A percentile compares a stretch with the other conserved stretches of the same genome.
phyloP scores from a whole-genome alignment of 2,888 invertebrate genomes.

The Lithophane ornitopus region DNA sequence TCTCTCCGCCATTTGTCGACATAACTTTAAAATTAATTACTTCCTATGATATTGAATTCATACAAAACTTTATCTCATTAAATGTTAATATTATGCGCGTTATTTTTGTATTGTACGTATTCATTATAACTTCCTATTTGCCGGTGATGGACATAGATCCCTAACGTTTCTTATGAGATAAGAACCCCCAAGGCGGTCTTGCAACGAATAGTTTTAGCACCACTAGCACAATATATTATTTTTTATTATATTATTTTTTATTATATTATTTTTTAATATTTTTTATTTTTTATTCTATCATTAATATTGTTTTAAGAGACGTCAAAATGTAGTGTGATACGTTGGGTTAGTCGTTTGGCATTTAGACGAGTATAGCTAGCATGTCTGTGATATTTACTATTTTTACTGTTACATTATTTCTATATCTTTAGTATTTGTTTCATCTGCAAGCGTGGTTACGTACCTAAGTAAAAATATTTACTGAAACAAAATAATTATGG shows the following conservation, averaged over 20 bases:
- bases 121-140: constrained; percentile 64
- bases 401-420: not conserved
- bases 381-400: not conserved
- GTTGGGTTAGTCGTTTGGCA: not conserved
- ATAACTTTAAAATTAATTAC: constrained; percentile 63
- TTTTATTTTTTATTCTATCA: too few relatives aligned
- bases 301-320: constrained; percentile 17
- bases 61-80: constrained; percentile 58
- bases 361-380: not conserved
- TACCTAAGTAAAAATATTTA: not conserved
- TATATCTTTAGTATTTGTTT: not conserved
- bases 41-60: constrained; percentile 64
- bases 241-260: too few relatives aligned
- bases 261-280: too few relatives aligned
- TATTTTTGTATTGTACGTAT: constrained; percentile 48
- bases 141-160: constrained; percentile 50
- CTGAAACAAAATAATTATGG: not conserved
- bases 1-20: constrained; percentile 31
- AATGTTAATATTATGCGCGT: constrained; percentile 61
- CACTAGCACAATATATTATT: not conserved
- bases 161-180: constrained; percentile 47
- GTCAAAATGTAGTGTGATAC: not conserved
- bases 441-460: not conserved
- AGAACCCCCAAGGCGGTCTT: constrained; percentile 50
- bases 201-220: not conserved